These are phyloP conservation scores for Bolinopsis microptera DNA, from an alignment of 37 sponge, comb jelly and placozoan species.

Conservation along the genomic window DNA sequence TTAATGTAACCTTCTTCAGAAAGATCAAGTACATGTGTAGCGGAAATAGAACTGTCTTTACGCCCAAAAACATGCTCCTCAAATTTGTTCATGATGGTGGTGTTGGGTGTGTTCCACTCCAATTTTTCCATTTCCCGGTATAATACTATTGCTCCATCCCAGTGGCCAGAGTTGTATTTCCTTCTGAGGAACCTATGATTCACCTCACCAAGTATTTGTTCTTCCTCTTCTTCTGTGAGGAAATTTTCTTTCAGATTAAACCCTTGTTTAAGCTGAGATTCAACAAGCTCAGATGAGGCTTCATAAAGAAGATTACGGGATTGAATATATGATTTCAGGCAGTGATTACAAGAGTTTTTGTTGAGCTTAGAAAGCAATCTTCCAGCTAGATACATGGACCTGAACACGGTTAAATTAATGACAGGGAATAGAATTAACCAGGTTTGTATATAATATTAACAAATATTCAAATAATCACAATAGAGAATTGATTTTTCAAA, in stretches of 20 bases:
- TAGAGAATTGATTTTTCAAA: too few relatives aligned
- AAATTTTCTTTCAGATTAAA: not conserved
- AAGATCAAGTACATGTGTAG: conserved; percentile 63
- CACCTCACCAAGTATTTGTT: not conserved
- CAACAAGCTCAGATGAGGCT: not conserved
- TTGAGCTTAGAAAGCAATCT: too few relatives aligned
- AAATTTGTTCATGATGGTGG: not conserved
- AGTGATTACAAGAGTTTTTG: too few relatives aligned
- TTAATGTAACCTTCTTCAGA: conserved; percentile 32
- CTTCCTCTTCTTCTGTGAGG: conserved; percentile 2
- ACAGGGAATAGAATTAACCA: too few relatives aligned
- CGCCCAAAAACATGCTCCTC: not conserved
- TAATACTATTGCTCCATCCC: conserved; percentile 22
- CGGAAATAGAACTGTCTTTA: not conserved
- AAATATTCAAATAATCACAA: too few relatives aligned
- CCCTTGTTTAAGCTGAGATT: not conserved
- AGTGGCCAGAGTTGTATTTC: conserved; percentile 36
- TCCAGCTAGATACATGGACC: too few relatives aligned
- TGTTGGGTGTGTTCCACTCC: conserved; percentile 2
- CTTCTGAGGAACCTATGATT: not conserved
- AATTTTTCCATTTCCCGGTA: conserved; percentile 44
- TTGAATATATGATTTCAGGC: too few relatives aligned
- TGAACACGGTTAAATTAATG: too few relatives aligned
- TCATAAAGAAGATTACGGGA: not conserved
- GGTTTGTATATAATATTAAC: too few relatives aligned